Base-by-base conservation (phyloP, 92 coral and sea anemone genomes). In the Phenganax subtilis region DNA sequence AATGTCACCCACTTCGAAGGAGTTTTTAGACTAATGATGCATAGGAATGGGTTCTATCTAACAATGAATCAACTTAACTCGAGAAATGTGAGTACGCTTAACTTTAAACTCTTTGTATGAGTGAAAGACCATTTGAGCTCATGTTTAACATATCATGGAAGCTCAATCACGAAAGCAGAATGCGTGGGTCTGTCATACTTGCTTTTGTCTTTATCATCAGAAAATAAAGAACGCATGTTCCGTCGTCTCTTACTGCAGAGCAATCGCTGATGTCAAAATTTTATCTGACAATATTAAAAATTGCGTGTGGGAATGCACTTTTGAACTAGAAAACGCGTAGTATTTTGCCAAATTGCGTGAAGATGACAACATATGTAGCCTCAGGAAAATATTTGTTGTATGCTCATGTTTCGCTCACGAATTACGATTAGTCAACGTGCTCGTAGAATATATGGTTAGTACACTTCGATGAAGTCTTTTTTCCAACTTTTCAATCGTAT, bases 221-320 rank as follows among this genome's bases (percentile, higher is more conserved):
- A 68, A 68, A 68, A 68, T 68, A 37, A 3, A 7, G 54, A 68
- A 68, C 73, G 73, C 53, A 68, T 30, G 52, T 37, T 37, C 47
- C 3, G 9, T 68, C 47, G 73, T 68, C 73, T 68, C 7, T 68
- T 68, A 30, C 31, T 12, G 15, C 52, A 10, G 8, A 30, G 31
- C 73, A 68, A 14, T 68, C 73, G 73, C 53, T 29, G 16, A 51
- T 30, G 53, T 10, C 37, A 15, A 29, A 53, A 68, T 68, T 68
- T 29, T 68, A 68, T 68, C 73, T 68, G 47, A 68, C 54, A 53
- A 68, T 30, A 29, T 68, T 68, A 30, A 68, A 67, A 61, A 10
- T 68, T 28, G 73, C 54, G 73, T 68, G 73, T 68, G 73, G 73
- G 73, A 68, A 68, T 37, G 73, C 47, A 16, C 31, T 68, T 6